phyloP scores from a whole-genome alignment of 2,797 vertebrate species.

The Syngnathus acus region DNA sequence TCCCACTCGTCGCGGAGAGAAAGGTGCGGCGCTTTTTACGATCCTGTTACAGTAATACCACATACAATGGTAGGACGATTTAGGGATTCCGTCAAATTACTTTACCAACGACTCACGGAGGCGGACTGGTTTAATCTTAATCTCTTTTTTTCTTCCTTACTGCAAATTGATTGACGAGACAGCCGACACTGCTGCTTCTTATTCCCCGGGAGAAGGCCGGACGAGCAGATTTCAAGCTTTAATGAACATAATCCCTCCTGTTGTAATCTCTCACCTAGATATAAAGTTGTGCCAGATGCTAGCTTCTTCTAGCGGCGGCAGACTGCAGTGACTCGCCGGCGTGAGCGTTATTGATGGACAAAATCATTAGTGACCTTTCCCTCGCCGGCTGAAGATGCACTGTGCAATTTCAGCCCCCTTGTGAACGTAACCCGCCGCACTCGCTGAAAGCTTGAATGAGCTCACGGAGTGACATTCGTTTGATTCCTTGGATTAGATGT shows the following conservation, averaged over 20 bases:
- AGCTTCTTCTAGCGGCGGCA: not conserved
- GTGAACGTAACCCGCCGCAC: conserved; percentile 7
- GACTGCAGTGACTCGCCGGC: conserved; percentile 2
- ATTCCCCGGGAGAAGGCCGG: conserved; percentile 22
- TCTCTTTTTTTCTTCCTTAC: conserved; percentile 36
- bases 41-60: conserved; percentile 60
- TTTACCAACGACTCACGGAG: conserved; percentile 35
- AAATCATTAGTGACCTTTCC: conserved; percentile 51
- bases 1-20: conserved; percentile 39
- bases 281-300: conserved; percentile 15
- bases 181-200: conserved; percentile 14
- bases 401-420: conserved; percentile 8
- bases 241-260: conserved; percentile 32
- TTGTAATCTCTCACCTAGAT: conserved; percentile 33
- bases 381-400: conserved; percentile 17
- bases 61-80: conserved; percentile 45
- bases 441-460: conserved; percentile 15
- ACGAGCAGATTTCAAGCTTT: conserved; percentile 14
- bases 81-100: conserved; percentile 51
- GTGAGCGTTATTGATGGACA: conserved; percentile 52
- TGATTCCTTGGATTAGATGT: conserved; percentile 49
- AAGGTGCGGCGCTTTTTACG: conserved; percentile 39
- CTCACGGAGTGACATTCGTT: conserved; percentile 43
- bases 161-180: conserved; percentile 43
- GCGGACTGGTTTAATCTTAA: conserved; percentile 29